Base-by-base conservation (phyloP, 2,113 vertebrate genomes). In the Rhinopomastus cyanomelas region DNA sequence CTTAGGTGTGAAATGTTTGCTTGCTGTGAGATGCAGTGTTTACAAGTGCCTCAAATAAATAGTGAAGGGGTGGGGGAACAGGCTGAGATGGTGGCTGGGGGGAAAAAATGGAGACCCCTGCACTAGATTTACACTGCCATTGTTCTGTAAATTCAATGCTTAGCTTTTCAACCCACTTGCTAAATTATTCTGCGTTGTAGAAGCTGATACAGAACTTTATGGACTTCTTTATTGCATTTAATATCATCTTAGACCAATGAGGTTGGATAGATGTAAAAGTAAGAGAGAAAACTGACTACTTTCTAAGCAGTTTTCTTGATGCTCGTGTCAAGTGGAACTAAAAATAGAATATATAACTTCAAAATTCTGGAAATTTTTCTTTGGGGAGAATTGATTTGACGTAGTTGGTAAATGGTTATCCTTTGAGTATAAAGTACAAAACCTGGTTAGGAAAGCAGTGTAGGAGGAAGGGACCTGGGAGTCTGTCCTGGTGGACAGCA, bases 371-470 rank as follows among this genome's bases (percentile, higher is more conserved):
- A 72, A 11, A 36, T 27, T 53, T 62, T 20, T 44, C 49, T 64
- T 21, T 2, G 1, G 4, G 10, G 8, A 14, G 6, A 5, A 49
- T 60, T 74, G 29, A 30, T 8, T 16, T 56, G 8, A 6, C 3
- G 2, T 22, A 15, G 3, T 17, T 64, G 14, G 42, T 23, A 19
- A 62, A 66, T 64, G 32, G 30, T 57, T 15, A n/a, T 27, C 23
- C 8, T 65, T 66, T 61, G 71, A 1, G 1, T 13, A 22, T 30
- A 49, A 25, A 36, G 37, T 26, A 68, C 72, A 83, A 83, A 53
- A 6, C 4, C 20, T 37, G 36, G 7, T 51, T n/a, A n/a, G n/a
- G n/a, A n/a, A n/a, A n/a, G n/a, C n/a, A n/a, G n/a, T n/a, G n/a
- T n/a, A n/a, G n/a, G n/a, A n/a, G n/a, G n/a, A n/a, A n/a, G n/a